Evolutionary conservation across 2,113 vertebrate species (phyloP).

Genomic region (Forbesichthys papilliferus): DNA sequence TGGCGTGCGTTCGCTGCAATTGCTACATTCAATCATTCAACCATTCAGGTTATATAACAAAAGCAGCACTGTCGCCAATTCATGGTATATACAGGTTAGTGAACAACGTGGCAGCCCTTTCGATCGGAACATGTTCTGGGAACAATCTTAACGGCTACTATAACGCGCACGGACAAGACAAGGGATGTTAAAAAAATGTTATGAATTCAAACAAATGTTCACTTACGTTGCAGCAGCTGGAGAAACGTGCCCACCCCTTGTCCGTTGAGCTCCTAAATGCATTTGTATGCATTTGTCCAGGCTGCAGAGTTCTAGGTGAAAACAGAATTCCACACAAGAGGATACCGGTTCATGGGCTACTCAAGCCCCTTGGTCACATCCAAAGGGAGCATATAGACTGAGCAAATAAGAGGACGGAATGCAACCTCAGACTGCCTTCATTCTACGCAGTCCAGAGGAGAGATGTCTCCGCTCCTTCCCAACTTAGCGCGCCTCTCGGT

Average conservation of each 20-base stretch:
- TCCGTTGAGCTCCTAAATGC: constrained; percentile 98
- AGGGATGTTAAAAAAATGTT: constrained; percentile 10
- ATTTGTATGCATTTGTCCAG: constrained; percentile 99
- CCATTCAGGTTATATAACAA: no score
- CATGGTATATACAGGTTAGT: neutral
- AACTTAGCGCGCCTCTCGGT: constrained; percentile 14
- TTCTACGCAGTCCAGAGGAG: constrained; percentile 58
- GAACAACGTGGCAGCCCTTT: neutral
- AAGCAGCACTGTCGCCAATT: no score
- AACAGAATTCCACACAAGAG: constrained; percentile 80
- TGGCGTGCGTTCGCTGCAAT: neutral
- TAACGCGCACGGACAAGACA: constrained; percentile 9
- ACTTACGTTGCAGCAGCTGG: constrained; percentile 88
- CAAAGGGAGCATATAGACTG: constrained; percentile 32
- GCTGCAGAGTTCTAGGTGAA: constrained; percentile 90
- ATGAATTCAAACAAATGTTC: constrained; percentile 19
- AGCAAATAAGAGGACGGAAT: constrained; percentile 29
- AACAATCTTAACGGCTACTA: neutral
- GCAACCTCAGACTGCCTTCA: constrained; percentile 72
- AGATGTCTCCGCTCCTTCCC: constrained; percentile 44
- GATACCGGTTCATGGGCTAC: constrained; percentile 74
- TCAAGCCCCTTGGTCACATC: constrained; percentile 41
- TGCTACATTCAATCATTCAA: neutral
- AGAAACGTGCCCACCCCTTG: constrained; percentile 92
- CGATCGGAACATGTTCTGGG: neutral